Evolutionary conservation across 2,797 vertebrate species (phyloP).

Genomic region (Champsocephalus gunnari): DNA sequence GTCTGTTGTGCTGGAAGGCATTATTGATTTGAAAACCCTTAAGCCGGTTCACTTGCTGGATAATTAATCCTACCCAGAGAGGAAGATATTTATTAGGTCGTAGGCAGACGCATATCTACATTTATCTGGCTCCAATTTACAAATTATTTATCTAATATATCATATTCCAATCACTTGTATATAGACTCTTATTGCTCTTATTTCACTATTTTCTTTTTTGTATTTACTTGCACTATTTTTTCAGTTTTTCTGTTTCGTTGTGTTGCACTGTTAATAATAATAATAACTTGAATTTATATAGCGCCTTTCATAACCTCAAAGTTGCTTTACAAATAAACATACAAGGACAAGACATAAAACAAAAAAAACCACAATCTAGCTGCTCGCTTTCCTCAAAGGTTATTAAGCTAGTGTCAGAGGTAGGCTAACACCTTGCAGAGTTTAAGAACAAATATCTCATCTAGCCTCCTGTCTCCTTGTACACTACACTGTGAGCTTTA

Average conservation of each 20-base stretch:
- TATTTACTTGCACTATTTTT: no score
- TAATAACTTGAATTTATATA: no score
- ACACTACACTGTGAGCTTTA: background rate
- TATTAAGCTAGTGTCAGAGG: background rate
- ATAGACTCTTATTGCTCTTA: no score
- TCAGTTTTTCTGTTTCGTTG: no score
- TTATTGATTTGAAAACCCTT: constrained; percentile 57
- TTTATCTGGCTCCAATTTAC: background rate
- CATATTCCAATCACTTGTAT: no score
- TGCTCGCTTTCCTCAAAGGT: background rate
- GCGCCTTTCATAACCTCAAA: no score
- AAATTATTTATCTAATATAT: background rate
- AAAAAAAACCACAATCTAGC: background rate
- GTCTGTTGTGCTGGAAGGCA: constrained; percentile 34
- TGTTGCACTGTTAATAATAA: no score
- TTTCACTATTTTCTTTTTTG: no score
- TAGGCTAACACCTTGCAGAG: background rate
- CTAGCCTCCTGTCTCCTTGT: background rate
- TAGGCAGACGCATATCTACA: constrained; percentile 26
- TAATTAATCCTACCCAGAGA: constrained; percentile 53
- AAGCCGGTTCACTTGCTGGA: constrained; percentile 43
- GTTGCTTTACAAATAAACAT: no score
- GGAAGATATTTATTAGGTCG: constrained; percentile 34
- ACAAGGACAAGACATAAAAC: no score
- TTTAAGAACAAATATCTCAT: background rate